A percentile compares a stretch with the other conserved stretches of the same genome.
Evolutionary conservation across 2,797 vertebrate genomes (phyloP).

Genomic region (Syndactyla subalaris): DNA sequence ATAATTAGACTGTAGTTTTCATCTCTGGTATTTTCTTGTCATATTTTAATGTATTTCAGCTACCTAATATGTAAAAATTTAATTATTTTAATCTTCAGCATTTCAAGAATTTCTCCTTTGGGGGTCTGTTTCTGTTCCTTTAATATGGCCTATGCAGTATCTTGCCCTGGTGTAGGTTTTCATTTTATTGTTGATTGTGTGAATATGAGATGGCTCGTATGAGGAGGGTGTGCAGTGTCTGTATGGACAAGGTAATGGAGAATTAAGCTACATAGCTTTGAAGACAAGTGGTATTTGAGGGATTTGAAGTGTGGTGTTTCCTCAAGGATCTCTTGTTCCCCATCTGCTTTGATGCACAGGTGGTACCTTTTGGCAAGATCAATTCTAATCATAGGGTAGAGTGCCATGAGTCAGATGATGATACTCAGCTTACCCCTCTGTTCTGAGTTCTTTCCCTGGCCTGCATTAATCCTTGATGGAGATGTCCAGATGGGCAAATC

Average conservation of each 20-base stretch:
- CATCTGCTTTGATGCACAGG: conserved; percentile 14
- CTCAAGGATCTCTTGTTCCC: conserved; percentile 51
- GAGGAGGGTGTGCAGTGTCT: background rate
- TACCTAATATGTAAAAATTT: background rate
- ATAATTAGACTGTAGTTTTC: background rate
- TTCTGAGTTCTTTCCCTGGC: background rate
- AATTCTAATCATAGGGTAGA: background rate
- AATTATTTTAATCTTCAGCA: background rate
- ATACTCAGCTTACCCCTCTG: background rate
- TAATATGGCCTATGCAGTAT: background rate
- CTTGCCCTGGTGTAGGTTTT: background rate
- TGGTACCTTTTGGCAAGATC: conserved; percentile 48
- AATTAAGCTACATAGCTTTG: conserved; percentile 37
- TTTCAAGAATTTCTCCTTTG: background rate
- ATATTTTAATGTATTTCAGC: background rate
- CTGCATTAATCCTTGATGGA: background rate
- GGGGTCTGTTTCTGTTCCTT: background rate
- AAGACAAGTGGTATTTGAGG: conserved; percentile 48
- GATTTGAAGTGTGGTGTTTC: conserved; percentile 50
- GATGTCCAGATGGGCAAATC: conserved; percentile 21
- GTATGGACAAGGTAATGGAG: conserved; percentile 17
- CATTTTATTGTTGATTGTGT: conserved; percentile 11
- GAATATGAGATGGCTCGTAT: background rate
- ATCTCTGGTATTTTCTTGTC: background rate
- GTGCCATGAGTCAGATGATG: conserved; percentile 6